Evolutionary conservation across 2,113 vertebrate genomes (phyloP).

Genomic region (Bos javanicus): DNA sequence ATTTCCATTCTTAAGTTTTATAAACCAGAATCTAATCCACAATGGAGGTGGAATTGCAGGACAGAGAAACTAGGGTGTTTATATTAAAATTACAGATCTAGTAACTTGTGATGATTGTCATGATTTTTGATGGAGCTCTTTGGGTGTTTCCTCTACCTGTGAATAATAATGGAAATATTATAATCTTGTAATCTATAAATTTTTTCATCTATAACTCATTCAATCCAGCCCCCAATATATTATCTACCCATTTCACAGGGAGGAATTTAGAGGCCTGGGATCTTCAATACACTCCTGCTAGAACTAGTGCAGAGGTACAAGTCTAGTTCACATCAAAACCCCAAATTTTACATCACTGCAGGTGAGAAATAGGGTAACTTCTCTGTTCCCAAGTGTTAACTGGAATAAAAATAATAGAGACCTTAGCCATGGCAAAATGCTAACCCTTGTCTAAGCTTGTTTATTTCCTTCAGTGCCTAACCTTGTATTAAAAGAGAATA

Average conservation of each 20-base stretch:
- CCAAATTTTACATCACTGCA: rapidly evolving
- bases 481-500: background rate
- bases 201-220: background rate
- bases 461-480: background rate
- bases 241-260: background rate
- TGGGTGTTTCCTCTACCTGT: background rate
- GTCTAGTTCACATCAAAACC: background rate
- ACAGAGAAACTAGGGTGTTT: background rate
- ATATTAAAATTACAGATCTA: background rate
- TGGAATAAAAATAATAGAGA: background rate
- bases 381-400: background rate
- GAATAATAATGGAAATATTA: background rate
- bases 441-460: background rate
- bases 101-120: background rate
- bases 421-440: background rate
- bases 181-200: background rate
- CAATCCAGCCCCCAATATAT: background rate
- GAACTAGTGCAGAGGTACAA: rapidly evolving
- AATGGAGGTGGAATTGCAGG: background rate
- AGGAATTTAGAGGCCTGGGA: background rate
- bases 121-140: background rate
- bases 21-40: background rate
- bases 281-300: background rate
- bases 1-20: constrained; percentile 3
- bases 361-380: rapidly evolving